Evolutionary conservation across 2,113 vertebrate species (phyloP).

Genomic region (Alaudala cheleensis): DNA sequence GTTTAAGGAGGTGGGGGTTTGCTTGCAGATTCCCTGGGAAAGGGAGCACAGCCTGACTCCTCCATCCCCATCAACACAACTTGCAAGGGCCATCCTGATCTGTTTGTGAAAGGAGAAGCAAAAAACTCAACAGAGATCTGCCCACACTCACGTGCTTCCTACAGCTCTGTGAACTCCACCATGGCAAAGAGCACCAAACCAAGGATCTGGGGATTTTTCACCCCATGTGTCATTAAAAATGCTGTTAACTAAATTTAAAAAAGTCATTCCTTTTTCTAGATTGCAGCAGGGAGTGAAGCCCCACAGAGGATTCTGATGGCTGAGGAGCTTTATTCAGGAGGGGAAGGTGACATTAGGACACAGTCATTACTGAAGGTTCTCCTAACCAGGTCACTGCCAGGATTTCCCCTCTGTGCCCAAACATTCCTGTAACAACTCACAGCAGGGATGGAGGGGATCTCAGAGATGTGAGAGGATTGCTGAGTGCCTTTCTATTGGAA

Average conservation of each 20-base stretch:
- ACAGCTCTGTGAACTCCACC: accelerated
- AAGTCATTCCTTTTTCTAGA: not conserved
- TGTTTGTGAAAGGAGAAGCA: not conserved
- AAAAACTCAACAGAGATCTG: not conserved
- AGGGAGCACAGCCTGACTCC: not conserved
- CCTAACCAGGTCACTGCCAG: not conserved
- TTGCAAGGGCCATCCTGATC: not conserved
- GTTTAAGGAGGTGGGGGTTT: not conserved
- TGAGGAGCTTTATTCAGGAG: not conserved
- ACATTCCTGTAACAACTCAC: not conserved
- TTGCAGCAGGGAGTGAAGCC: not conserved
- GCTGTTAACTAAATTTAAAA: not conserved
- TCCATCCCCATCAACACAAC: accelerated
- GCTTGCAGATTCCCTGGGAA: not conserved
- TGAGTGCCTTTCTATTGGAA: not conserved
- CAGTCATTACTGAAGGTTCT: not conserved
- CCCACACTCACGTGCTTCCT: not conserved
- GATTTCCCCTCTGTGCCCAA: not conserved
- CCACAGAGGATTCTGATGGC: not conserved
- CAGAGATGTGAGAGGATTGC: not conserved
- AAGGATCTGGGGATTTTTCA: not conserved
- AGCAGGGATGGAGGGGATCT: not conserved
- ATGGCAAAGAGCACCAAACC: conserved; percentile 28
- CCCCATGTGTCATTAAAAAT: not conserved
- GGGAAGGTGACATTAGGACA: not conserved